Base-by-base conservation (phyloP, 2,113 vertebrate species). In the Larimichthys polyactis region DNA sequence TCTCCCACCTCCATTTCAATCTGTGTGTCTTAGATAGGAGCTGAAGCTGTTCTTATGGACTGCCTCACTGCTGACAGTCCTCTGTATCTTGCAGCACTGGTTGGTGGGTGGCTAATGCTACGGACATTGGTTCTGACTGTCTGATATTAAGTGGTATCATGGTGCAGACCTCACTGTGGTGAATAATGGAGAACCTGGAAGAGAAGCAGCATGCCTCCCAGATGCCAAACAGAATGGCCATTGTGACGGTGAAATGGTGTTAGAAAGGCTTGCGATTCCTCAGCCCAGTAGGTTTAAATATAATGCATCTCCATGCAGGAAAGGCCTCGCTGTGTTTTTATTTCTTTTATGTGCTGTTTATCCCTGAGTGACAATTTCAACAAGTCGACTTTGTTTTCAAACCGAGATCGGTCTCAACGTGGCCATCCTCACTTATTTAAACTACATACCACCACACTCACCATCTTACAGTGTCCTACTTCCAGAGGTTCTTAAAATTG, bases 51-150 rank as follows among this genome's bases (percentile, higher is more conserved):
- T 78, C 75, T 75, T 46, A 1, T 52, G 57, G 72, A 85, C 71
- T 82, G 48, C 58, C 58, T 81, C 67, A 12, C 60, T 2, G 20
- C 76, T 86, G 84, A 83, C 87, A 88, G 63, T 79, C 76, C 51
- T 73, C 76, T 79, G 27, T 85, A 29, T 8, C 70, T 76, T 49
- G 78, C 32, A 69, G 68, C 60, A 0, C 46, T 44, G 64, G 77
- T 59, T 79, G 65, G 89, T 85, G 89, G 90, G 90, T 66, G 88
- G 89, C 77, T 89, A 91, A 91, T 90, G 87, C 89, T 75, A 44
- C 48, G 73, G 77, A 90, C 89, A 85, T 82, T 78, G 88, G 70
- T 71, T 87, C 76, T 89, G 86, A 89, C 88, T 86, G 79, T 20
- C 65, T 87, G 81, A 89, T 89, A 93, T 85, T 89, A 90, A 92